These are phyloP conservation scores for Teleopsis dalmanni DNA, from an alignment of 1,140 invertebrate species.

Conservation along the genomic window DNA sequence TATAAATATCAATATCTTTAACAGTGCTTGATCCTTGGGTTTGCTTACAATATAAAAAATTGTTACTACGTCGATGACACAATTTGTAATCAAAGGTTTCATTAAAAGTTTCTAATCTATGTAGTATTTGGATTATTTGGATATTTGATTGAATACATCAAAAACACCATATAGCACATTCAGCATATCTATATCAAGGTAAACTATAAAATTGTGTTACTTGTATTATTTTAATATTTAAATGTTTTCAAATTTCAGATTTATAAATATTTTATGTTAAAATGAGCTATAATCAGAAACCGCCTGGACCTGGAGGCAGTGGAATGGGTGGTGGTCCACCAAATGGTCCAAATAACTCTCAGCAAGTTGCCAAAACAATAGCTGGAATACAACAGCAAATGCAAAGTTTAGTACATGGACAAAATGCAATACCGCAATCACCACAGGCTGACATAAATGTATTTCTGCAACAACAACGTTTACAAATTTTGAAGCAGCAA, in stretches of 20 bases:
- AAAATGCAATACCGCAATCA: slow-evolving; percentile 15
- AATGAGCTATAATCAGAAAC: slow-evolving; percentile 18
- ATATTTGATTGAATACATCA: too few species aligned
- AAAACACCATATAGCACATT: too few species aligned
- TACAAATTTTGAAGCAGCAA: slow-evolving; percentile 15
- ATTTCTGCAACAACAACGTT: slow-evolving; percentile 15
- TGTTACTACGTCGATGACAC: too few species aligned
- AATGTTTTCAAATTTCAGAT: too few species aligned
- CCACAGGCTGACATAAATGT: slow-evolving; percentile 15
- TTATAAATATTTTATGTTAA: slow-evolving; percentile 5
- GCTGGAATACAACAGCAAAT: slow-evolving; percentile 19
- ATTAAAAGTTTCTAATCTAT: too few species aligned
- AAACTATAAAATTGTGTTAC: too few species aligned
- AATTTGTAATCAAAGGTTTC: too few species aligned
- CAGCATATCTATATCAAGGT: too few species aligned
- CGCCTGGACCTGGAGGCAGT: slow-evolving; percentile 13
- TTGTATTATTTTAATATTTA: not conserved
- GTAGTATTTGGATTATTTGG: too few species aligned
- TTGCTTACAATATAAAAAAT: too few species aligned
- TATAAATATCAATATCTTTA: too few species aligned
- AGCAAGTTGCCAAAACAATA: slow-evolving; percentile 15
- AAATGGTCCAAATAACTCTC: slow-evolving; percentile 15
- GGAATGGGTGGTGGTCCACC: slow-evolving; percentile 14
- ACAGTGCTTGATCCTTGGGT: too few species aligned
- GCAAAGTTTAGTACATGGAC: slow-evolving; percentile 17